These are phyloP conservation scores for Rhynchonema sp. DNA, from an alignment of 2,888 invertebrate genomes.

Conservation along the genomic window DNA sequence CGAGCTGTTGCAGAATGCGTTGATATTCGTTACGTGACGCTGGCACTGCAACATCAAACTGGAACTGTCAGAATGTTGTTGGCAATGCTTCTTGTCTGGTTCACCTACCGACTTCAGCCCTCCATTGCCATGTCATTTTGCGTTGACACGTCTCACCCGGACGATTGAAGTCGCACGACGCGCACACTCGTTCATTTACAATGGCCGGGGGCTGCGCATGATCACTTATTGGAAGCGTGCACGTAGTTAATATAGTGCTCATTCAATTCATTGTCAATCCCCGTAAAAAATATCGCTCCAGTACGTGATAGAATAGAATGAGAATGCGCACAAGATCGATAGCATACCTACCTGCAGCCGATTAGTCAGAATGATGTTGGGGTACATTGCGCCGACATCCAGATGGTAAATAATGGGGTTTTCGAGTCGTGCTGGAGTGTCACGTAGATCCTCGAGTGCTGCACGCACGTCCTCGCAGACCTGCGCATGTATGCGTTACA, in stretches of 20 bases:
- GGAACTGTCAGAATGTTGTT: no score
- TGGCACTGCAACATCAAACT: slow-evolving; percentile 60
- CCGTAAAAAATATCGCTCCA: not conserved
- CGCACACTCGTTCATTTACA: slow-evolving; percentile 72
- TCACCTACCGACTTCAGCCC: slow-evolving; percentile 61
- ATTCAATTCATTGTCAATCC: no score
- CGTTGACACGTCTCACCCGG: slow-evolving; percentile 74
- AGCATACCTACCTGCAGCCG: slow-evolving; percentile 48
- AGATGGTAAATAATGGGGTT: slow-evolving; percentile 92
- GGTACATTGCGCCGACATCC: slow-evolving; percentile 99
- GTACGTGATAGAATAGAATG: no score
- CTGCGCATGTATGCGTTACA: not conserved
- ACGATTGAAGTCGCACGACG: slow-evolving; percentile 82
- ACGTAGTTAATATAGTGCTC: not conserved
- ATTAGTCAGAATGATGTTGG: slow-evolving; percentile 95
- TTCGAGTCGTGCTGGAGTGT: slow-evolving; percentile 70
- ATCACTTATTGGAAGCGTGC: not conserved
- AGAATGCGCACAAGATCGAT: not conserved
- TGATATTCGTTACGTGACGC: slow-evolving; percentile 74
- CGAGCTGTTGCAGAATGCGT: slow-evolving; percentile 82
- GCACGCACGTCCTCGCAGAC: slow-evolving; percentile 9
- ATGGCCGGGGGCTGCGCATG: slow-evolving; percentile 59
- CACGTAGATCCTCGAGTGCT: slow-evolving; percentile 29
- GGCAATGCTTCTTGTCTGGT: no score
- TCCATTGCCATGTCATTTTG: slow-evolving; percentile 91